Conservation (phyloP, 2,888 invertebrate genomes). For the Coecobrya sp. region DNA sequence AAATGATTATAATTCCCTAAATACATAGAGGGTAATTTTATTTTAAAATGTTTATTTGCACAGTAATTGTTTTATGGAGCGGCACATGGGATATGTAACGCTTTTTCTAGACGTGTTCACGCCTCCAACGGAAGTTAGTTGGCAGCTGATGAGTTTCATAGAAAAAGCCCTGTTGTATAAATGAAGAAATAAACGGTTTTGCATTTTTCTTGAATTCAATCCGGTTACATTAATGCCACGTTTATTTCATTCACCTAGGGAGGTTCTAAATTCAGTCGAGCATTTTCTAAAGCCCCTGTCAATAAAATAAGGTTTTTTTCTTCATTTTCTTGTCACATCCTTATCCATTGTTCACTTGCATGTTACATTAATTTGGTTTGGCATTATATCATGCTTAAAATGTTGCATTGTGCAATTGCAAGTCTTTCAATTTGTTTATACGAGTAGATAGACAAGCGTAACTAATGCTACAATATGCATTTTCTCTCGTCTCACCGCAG, state of each 20-base stretch:
- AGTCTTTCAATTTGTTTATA: neutral
- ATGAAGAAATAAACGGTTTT: neutral
- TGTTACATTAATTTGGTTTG: neutral
- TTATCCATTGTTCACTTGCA: neutral
- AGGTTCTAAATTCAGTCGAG: neutral
- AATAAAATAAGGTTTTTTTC: neutral
- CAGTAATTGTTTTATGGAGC: too few species aligned
- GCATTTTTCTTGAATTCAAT: neutral
- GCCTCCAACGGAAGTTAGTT: neutral
- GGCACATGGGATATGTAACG: too few species aligned
- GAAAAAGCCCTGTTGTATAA: neutral
- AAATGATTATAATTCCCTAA: too few species aligned
- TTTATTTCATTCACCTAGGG: neutral
- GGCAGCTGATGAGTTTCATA: neutral
- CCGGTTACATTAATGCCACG: too few species aligned
- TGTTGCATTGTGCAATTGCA: neutral
- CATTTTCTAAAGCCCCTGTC: constrained; percentile 4
- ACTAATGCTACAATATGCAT: neutral
- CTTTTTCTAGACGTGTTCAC: too few species aligned
- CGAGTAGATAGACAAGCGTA: too few species aligned
- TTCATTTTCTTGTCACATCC: neutral
- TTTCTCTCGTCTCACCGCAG: neutral
- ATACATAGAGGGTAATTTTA: too few species aligned
- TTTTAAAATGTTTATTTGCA: too few species aligned
- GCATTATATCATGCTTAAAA: neutral